Conservation (phyloP, 2,888 invertebrate species). For the Cheilosia pagana region DNA sequence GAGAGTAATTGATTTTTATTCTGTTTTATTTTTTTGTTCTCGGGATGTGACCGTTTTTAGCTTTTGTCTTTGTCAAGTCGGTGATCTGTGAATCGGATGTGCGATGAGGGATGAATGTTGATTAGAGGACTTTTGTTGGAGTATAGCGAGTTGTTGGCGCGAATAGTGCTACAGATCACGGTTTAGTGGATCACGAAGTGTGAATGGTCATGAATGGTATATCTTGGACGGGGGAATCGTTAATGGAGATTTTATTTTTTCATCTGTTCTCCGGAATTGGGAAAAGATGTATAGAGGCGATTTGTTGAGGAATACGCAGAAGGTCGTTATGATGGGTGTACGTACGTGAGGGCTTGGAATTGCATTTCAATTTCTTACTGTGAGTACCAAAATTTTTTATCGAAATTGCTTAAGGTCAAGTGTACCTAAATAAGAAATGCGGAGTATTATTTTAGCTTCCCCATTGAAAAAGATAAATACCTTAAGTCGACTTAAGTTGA, state of each 20-base stretch:
- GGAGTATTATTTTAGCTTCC: no score
- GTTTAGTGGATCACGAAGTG: slow-evolving; percentile 64
- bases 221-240: slow-evolving; percentile 50
- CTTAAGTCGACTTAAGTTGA: no score
- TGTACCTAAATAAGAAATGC: no score
- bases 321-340: not conserved
- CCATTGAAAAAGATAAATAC: no score
- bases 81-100: slow-evolving; percentile 63
- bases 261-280: slow-evolving; percentile 23
- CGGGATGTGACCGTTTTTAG: slow-evolving; percentile 39
- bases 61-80: slow-evolving; percentile 40
- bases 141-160: slow-evolving; percentile 17
- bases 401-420: no score
- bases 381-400: no score
- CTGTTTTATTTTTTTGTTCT: slow-evolving; percentile 1
- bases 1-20: slow-evolving; percentile 70
- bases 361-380: no score
- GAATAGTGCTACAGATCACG: slow-evolving; percentile 55
- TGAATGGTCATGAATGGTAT: slow-evolving; percentile 65
- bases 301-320: slow-evolving; percentile 13
- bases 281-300: slow-evolving; percentile 13
- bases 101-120: slow-evolving; percentile 73
- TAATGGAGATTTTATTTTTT: slow-evolving; percentile 23
- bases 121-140: slow-evolving; percentile 34
- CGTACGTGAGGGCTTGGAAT: no score